Evolutionary conservation across 2,888 invertebrate species (phyloP).

Genomic region (Gymnosoma rotundatum): DNA sequence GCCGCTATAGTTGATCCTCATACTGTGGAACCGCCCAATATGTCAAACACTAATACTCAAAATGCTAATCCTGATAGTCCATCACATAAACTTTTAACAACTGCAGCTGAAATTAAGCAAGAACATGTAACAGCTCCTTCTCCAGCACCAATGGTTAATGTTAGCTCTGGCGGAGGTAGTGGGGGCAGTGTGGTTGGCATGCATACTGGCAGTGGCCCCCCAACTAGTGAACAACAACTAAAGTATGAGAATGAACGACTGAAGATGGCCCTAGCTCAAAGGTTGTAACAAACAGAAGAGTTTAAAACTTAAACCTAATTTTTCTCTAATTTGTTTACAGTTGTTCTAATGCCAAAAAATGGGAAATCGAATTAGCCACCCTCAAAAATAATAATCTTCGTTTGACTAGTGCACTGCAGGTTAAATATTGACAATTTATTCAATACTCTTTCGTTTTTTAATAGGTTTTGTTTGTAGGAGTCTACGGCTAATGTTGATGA

Average conservation of each 20-base stretch:
- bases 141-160: slow-evolving; percentile 75
- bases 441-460: neutral
- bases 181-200: slow-evolving; percentile 78
- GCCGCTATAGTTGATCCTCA: slow-evolving; percentile 82
- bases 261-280: slow-evolving; percentile 96
- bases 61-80: slow-evolving; percentile 83
- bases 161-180: slow-evolving; percentile 72
- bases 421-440: slow-evolving; percentile 66
- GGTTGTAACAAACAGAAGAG: slow-evolving; percentile 83
- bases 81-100: slow-evolving; percentile 80
- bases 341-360: slow-evolving; percentile 98
- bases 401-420: slow-evolving; percentile 95
- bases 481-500: slow-evolving; percentile 99
- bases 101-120: slow-evolving; percentile 70
- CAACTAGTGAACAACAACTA: slow-evolving; percentile 88
- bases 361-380: slow-evolving; percentile 98
- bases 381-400: slow-evolving; percentile 97
- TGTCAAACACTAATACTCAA: slow-evolving; percentile 84
- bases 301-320: neutral
- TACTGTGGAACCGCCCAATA: slow-evolving; percentile 84
- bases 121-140: slow-evolving; percentile 77
- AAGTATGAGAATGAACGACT: slow-evolving; percentile 98
- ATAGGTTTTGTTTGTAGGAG: slow-evolving; percentile 79
- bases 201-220: slow-evolving; percentile 76
- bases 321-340: slow-evolving; percentile 83